Evolutionary conservation across 2,888 invertebrate genomes (phyloP).

Genomic region (Thecophora atra): DNA sequence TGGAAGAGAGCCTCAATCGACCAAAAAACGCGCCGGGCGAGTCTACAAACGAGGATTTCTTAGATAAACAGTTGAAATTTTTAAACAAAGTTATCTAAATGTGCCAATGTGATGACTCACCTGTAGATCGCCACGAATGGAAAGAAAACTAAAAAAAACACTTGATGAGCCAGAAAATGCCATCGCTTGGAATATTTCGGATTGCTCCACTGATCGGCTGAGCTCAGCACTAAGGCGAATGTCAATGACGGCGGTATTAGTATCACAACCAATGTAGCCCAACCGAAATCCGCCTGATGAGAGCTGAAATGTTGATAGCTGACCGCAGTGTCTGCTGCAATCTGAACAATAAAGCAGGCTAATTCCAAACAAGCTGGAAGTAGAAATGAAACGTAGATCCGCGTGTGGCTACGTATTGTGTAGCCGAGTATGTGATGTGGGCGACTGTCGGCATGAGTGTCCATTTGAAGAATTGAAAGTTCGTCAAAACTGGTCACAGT

Average conservation of each 20-base stretch:
- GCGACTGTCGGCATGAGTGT: conserved; percentile 54
- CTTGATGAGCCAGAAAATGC: conserved; percentile 49
- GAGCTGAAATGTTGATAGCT: conserved; percentile 73
- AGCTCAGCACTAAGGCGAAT: conserved; percentile 70
- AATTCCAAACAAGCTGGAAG: conserved; percentile 71
- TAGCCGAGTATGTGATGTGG: conserved; percentile 61
- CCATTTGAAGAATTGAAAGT: conserved; percentile 42
- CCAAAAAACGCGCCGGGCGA: conserved; percentile 79
- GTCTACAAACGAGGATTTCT: conserved; percentile 63
- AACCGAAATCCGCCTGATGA: conserved; percentile 69
- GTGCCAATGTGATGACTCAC: conserved; percentile 45
- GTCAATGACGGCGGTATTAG: conserved; percentile 71
- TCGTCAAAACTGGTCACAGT: neutral
- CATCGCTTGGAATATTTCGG: conserved; percentile 61
- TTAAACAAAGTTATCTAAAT: neutral
- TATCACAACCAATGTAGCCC: conserved; percentile 67
- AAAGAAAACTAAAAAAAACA: conserved; percentile 55
- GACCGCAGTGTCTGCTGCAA: conserved; percentile 75
- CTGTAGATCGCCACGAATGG: conserved; percentile 72
- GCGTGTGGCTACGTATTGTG: conserved; percentile 60
- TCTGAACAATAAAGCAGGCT: conserved; percentile 73
- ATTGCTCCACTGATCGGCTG: conserved; percentile 69
- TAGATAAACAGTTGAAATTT: neutral
- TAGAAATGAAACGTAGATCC: conserved; percentile 65
- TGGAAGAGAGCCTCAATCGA: conserved; percentile 76